Evolutionary conservation across 64 coral and sea anemone species (phyloP), one percentile per base, ranked within the genome.

Genomic region (Catalaphyllia jardinei): DNA sequence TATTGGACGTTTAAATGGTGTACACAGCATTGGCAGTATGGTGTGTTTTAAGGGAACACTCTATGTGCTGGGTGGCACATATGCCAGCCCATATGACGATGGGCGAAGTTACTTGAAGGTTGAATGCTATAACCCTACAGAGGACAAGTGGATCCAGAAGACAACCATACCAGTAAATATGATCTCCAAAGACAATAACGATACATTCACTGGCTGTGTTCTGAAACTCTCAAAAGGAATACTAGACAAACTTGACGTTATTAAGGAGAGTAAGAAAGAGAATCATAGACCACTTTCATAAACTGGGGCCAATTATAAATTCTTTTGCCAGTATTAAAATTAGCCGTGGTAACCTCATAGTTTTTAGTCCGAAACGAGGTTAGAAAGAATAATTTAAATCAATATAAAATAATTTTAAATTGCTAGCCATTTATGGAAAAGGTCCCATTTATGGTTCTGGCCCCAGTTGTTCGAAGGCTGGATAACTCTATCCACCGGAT

Each of bases 11-110:
- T 79, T 79, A 25, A 79, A 79, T 55, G 10, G 0, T 28, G 0
- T 0, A 2, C 76, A 18, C 28, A 0, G 0, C 11, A 0, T 2
- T 10, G 76, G 51, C 19, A 79, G 51, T 19, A 79, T 79, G 76
- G 76, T 79, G 76, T 79, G 51, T 28, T 35, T 77, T 6, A 77
- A 77, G 16, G 74, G 35, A 77, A 77, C 20, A 77, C 74, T 77
- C 6, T 77, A 77, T 22, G 76, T 79, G 11, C 13, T 57, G 51
- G 76, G 76, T 79, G 76, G 75, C 46, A 24, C 46, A 52, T 2
- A 4, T 15, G 19, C 29, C 49, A 51, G 75, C 46, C 10, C 46
- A 52, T 2, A 4, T 15, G 19, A 55, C 49, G 4, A 3, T 3
- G 2, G 0, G 18, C 19, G 19, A 13, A 79, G 22, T 57, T 29